These are phyloP conservation scores for Pseudococcus longispinus DNA, from an alignment of 2,888 invertebrate species.

Conservation along the genomic window DNA sequence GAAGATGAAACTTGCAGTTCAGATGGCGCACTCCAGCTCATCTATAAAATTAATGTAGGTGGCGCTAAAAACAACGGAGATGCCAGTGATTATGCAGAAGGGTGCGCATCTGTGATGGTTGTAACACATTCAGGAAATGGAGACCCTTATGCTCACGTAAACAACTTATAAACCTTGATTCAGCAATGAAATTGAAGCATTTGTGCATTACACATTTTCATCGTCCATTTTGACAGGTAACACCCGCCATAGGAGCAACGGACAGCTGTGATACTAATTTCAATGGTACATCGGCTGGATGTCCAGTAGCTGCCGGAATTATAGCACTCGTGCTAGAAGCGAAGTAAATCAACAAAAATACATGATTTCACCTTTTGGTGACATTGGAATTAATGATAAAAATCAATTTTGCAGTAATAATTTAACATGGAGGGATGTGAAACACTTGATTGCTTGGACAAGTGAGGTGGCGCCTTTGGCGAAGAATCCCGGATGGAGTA, in stretches of 20 bases:
- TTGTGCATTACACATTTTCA: not conserved
- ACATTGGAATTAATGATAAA: not conserved
- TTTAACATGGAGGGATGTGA: conserved; percentile 88
- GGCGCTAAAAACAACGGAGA: conserved; percentile 82
- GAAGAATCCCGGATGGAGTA: conserved; percentile 76
- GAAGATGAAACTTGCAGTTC: conserved; percentile 87
- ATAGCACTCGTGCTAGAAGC: conserved; percentile 85
- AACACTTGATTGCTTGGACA: conserved; percentile 87
- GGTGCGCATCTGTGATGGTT: conserved; percentile 85
- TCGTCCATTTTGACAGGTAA: conserved; percentile 69
- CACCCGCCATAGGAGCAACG: conserved; percentile 77
- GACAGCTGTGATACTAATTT: conserved; percentile 83
- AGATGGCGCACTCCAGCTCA: conserved; percentile 85
- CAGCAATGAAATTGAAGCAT: not conserved
- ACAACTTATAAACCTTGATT: not conserved
- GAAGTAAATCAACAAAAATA: conserved; percentile 72
- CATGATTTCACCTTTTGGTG: not conserved
- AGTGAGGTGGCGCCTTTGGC: conserved; percentile 76
- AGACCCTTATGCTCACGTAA: conserved; percentile 64
- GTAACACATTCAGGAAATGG: conserved; percentile 90
- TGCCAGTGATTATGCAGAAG: conserved; percentile 91
- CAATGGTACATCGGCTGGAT: conserved; percentile 92
- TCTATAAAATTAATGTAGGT: conserved; percentile 86
- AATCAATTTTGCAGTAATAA: conserved; percentile 68
- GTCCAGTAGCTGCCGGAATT: conserved; percentile 90